Conservation (phyloP, 2,797 vertebrate species). For the Eutrigla gurnardus region DNA sequence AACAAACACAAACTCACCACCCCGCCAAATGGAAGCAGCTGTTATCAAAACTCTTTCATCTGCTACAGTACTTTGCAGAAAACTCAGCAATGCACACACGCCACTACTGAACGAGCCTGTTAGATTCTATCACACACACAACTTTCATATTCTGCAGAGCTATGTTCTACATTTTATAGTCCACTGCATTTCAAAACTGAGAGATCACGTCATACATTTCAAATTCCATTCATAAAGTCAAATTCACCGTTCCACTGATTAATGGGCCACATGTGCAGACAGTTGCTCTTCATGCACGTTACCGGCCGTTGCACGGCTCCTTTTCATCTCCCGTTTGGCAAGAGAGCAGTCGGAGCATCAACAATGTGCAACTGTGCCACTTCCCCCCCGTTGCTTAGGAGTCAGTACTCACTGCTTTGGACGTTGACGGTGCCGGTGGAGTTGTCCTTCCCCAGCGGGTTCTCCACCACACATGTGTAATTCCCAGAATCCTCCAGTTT, state of each 20-base stretch:
- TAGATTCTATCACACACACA: constrained; percentile 47
- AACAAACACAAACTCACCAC: constrained; percentile 70
- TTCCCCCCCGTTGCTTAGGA: constrained; percentile 50
- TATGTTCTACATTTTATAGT: constrained; percentile 40
- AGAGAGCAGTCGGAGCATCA: constrained; percentile 65
- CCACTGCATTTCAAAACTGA: constrained; percentile 13
- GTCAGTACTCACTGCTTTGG: constrained; percentile 92
- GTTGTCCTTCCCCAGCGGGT: constrained; percentile 91
- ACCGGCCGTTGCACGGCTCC: constrained; percentile 60
- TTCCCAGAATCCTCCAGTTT: constrained; percentile 96
- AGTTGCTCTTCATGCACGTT: constrained; percentile 77
- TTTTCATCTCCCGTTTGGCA: constrained; percentile 71
- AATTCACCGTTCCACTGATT: constrained; percentile 46
- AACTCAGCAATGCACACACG: constrained; percentile 44
- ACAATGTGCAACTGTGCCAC: constrained; percentile 57
- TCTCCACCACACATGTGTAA: constrained; percentile 97
- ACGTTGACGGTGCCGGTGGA: constrained; percentile 92
- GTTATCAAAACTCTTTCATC: constrained; percentile 75
- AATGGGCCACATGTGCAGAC: constrained; percentile 67
- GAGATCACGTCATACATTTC: constrained; percentile 26
- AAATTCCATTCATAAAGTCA: constrained; percentile 36
- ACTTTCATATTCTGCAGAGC: constrained; percentile 38
- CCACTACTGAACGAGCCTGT: constrained; percentile 41
- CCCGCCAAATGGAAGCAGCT: constrained; percentile 76
- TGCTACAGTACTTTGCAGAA: constrained; percentile 53